Conservation (phyloP, 2,888 invertebrate genomes). For the Nomada fabriciana region DNA sequence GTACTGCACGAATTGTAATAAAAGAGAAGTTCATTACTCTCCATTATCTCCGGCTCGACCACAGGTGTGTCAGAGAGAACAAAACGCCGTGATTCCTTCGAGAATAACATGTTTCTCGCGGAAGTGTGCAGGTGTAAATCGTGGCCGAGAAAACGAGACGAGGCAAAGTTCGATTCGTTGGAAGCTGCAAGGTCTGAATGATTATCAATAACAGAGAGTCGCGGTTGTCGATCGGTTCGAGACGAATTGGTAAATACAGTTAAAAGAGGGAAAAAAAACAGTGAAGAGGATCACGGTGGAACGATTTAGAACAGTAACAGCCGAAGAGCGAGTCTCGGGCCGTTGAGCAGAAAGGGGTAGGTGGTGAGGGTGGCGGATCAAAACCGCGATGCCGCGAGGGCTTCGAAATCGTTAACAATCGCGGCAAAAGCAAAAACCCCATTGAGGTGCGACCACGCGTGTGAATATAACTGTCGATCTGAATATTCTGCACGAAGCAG, state of each 20-base stretch:
- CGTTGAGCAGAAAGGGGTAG: neutral
- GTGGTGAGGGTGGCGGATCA: slow-evolving; percentile 40
- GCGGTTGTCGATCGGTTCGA: slow-evolving; percentile 49
- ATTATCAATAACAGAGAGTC: slow-evolving; percentile 51
- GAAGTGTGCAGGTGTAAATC: neutral
- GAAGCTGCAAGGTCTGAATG: slow-evolving; percentile 34
- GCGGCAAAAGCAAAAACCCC: slow-evolving; percentile 74
- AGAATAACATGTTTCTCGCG: neutral
- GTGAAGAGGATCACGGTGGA: slow-evolving; percentile 72
- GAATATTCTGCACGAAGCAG: slow-evolving; percentile 54
- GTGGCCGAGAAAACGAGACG: neutral
- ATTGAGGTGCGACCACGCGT: slow-evolving; percentile 80
- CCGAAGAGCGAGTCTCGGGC: slow-evolving; percentile 20
- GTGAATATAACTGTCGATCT: slow-evolving; percentile 81
- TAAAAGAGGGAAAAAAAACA: slow-evolving; percentile 69
- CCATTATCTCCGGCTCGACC: neutral
- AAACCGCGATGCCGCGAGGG: slow-evolving; percentile 66
- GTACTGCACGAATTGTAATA: too few species aligned
- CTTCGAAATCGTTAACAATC: slow-evolving; percentile 80
- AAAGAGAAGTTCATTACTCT: neutral
- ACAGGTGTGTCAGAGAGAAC: neutral
- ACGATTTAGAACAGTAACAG: slow-evolving; percentile 77
- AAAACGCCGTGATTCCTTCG: slow-evolving; percentile 14
- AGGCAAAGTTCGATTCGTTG: neutral
- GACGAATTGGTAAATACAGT: slow-evolving; percentile 75